Evolutionary conservation across 1,140 invertebrate species (phyloP), one percentile per base, ranked within the genome.

Genomic region (Drosophila arizonae): DNA sequence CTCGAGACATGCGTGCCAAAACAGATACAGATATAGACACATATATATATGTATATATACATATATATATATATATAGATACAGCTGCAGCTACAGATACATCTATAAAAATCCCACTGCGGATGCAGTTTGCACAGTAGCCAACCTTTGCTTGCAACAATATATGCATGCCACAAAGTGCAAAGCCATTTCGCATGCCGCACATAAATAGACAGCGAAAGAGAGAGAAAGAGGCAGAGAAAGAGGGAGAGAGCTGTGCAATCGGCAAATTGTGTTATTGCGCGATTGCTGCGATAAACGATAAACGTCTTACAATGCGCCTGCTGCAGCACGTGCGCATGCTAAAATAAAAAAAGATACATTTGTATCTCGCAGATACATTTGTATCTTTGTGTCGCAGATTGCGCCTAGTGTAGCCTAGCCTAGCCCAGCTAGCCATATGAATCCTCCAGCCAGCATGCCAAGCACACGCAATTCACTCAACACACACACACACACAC

Each of bases 1-100:
- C 57, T 56, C 72, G 82, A 85, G 82, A 86, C 82, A 87, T 86
- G 82, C 82, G 82, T 86, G 82, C 79, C 79, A 86, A 86, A 76
- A 54, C 41, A 79, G 55, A 71, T 65, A 48, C 56, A 67, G 21
- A 54, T 41, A 70, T 45, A 52, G 15, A 17, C 33, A 54, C 11
- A 57, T 13, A 30, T 30, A 30, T 30, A 30, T 6, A 30, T 0
- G 3, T 30, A 30, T 6, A 74, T n/a, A 70, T 21, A 64, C 30
- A 46, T 15, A 17, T 11, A 52, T 41, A 9, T 45, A 4, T n/a
- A 64, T 39, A 55, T 9, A 39, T 52, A 26, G 17, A 48, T 24
- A 45, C 54, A 60, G 55, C 39, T 10, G 45, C 62, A 60, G 55
- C 36, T 10, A 60, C 63, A 62, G 57, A 36, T 36, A 56, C 17